Conservation (phyloP, 1,140 invertebrate species). For the Melipona quadrifasciata region DNA sequence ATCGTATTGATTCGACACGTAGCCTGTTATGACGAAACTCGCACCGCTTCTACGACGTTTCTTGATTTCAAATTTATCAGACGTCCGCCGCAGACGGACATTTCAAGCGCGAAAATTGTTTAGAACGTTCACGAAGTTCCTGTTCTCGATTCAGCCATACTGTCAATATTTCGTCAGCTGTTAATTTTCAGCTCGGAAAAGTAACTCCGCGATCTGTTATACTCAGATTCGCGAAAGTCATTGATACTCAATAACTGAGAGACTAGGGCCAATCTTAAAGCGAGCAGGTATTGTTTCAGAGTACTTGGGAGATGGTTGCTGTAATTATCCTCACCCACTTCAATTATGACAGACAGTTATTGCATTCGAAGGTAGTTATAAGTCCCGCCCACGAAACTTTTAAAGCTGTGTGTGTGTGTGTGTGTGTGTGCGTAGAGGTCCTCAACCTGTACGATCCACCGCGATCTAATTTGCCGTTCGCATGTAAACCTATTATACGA, state of each 20-base stretch:
- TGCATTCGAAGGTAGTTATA: neutral
- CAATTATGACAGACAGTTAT: slow-evolving; percentile 15
- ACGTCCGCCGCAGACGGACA: neutral
- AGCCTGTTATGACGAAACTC: neutral
- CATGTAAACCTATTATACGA: neutral
- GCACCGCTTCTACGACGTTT: neutral
- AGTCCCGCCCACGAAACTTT: neutral
- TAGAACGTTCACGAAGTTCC: neutral
- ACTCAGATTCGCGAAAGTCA: neutral
- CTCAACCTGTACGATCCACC: neutral
- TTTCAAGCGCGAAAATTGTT: neutral
- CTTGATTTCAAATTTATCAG: no score
- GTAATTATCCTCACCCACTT: slow-evolving; percentile 19
- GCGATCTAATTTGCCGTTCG: slow-evolving; percentile 23
- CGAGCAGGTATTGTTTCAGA: neutral
- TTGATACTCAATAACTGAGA: neutral
- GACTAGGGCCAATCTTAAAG: slow-evolving; percentile 3
- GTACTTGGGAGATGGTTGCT: neutral
- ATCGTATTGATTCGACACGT: neutral
- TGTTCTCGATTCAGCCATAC: no score
- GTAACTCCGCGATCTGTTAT: neutral
- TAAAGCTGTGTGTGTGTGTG: neutral
- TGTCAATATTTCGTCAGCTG: no score
- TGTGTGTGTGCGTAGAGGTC: no score
- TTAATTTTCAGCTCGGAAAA: no score